These are phyloP conservation scores for Pristiophorus japonicus DNA, from an alignment of 2,113 vertebrate species.

Conservation along the genomic window DNA sequence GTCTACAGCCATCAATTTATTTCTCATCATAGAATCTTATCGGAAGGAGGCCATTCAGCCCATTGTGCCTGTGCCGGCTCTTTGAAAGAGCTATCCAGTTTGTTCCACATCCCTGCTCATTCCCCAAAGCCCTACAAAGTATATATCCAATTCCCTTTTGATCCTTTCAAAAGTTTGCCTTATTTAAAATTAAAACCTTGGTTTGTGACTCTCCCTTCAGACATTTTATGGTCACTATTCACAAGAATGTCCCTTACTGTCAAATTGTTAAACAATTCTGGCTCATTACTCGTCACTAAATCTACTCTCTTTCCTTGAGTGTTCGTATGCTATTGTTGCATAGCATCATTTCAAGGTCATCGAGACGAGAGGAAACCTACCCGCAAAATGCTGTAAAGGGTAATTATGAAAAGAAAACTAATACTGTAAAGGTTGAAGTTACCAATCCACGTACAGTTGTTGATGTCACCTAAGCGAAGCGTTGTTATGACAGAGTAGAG, in stretches of 20 bases:
- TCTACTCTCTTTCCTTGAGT: neutral
- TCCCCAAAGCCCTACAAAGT: neutral
- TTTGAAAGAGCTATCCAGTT: neutral
- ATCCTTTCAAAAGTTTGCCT: neutral
- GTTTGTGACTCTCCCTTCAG: neutral
- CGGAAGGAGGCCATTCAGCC: neutral
- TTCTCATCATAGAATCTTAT: neutral
- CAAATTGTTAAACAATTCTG: neutral
- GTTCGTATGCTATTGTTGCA: neutral
- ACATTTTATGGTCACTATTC: neutral
- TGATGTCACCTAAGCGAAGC: neutral
- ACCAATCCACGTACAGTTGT: neutral
- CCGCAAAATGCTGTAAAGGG: neutral
- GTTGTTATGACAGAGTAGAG: neutral
- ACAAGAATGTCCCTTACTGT: neutral
- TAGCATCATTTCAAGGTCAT: neutral
- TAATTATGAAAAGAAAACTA: neutral
- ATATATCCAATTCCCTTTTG: neutral
- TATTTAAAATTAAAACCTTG: neutral
- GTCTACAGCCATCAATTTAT: neutral
- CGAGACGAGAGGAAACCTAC: neutral
- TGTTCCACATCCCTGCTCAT: neutral
- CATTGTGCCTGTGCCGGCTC: neutral
- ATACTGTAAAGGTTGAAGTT: neutral
- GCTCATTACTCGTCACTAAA: neutral